Conservation (phyloP, 2,113 vertebrate species). For the Nipponia nippon region DNA sequence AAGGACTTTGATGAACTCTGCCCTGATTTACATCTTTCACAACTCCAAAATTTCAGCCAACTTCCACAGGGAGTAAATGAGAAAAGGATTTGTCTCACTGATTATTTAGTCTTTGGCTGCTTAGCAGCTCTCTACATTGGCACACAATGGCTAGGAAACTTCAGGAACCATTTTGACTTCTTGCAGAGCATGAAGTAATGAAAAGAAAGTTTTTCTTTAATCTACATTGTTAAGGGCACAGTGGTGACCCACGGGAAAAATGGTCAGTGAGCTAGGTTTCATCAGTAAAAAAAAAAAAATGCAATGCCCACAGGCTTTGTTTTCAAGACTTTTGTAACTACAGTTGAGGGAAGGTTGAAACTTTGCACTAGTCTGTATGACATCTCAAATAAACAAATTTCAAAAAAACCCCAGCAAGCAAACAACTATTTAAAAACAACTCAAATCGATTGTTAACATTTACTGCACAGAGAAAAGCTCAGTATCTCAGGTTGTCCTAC, state of each 20-base stretch:
- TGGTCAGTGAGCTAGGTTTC: not conserved
- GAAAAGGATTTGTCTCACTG: not conserved
- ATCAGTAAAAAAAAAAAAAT: not conserved
- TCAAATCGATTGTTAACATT: not conserved
- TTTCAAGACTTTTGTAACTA: not conserved
- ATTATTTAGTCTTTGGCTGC: not conserved
- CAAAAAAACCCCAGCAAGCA: not conserved
- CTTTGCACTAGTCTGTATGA: not conserved
- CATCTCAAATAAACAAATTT: not conserved
- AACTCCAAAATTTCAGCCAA: not conserved
- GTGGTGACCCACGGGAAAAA: not conserved
- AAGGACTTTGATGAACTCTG: not conserved
- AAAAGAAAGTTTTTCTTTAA: not conserved
- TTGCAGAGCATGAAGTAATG: not conserved
- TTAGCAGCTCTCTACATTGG: not conserved
- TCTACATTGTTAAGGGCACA: not conserved
- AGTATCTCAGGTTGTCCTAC: not conserved
- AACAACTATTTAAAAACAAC: not conserved
- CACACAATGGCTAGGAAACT: not conserved
- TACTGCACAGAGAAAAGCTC: not conserved
- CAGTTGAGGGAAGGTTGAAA: not conserved
- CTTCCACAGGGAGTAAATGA: not conserved
- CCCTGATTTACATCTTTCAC: not conserved
- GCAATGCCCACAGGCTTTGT: not conserved
- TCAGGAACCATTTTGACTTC: not conserved